Evolutionary conservation across 2,797 vertebrate genomes (phyloP).

Genomic region (Ficedula albicollis): DNA sequence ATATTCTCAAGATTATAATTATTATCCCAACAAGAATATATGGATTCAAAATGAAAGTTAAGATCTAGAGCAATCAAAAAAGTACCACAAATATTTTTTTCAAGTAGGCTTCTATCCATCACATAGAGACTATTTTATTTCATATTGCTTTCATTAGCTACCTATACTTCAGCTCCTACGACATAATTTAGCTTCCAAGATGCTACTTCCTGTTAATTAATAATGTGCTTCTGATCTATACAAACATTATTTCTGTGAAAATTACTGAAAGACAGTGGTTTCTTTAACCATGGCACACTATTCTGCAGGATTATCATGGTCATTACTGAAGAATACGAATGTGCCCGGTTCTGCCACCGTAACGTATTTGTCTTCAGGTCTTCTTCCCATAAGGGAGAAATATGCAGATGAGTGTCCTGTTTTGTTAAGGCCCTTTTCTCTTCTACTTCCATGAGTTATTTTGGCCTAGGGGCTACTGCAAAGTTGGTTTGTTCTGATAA

Average conservation of each 20-base stretch:
- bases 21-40: background rate
- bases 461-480: background rate
- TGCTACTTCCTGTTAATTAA: conserved; percentile 20
- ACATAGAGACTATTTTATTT: background rate
- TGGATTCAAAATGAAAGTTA: background rate
- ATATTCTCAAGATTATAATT: background rate
- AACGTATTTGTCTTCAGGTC: background rate
- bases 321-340: background rate
- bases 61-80: background rate
- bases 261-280: background rate
- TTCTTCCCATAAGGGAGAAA: background rate
- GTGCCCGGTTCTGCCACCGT: background rate
- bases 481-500: background rate
- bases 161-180: background rate
- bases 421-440: background rate
- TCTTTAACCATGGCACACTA: background rate
- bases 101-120: background rate
- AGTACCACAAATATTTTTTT: background rate
- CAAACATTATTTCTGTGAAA: conserved; percentile 2
- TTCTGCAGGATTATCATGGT: background rate
- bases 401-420: conserved; percentile 17
- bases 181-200: background rate
- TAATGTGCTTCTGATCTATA: conserved; percentile 8
- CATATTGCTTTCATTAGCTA: background rate
- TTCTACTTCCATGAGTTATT: conserved; percentile 19